These are phyloP conservation scores for Enteromius viviparus DNA, from an alignment of 2,797 vertebrate species.

Conservation along the genomic window DNA sequence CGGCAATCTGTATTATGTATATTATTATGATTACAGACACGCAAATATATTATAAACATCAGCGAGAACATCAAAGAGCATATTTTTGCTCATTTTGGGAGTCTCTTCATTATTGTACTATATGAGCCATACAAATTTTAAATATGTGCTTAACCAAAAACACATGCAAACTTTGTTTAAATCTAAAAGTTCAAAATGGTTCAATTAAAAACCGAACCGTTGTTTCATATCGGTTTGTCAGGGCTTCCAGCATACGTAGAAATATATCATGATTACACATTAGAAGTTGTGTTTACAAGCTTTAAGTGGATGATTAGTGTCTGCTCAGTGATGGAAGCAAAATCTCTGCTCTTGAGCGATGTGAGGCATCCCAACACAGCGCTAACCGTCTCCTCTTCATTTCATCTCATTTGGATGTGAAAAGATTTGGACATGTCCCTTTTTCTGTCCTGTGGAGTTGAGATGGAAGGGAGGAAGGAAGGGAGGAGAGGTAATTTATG, in stretches of 20 bases:
- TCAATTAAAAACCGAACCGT: not conserved
- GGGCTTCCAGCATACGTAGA: not conserved
- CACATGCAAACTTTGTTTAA: not conserved
- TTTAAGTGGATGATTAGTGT: conserved; percentile 13
- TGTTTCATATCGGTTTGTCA: conserved; percentile 1
- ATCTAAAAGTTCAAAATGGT: not conserved
- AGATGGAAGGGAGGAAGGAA: not conserved
- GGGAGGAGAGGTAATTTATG: conserved; percentile 45
- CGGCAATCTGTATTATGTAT: too few relatives aligned
- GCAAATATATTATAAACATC: not conserved
- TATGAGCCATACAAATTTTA: not conserved
- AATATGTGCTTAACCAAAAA: not conserved
- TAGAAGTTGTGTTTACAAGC: conserved; percentile 7
- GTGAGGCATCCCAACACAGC: conserved; percentile 36
- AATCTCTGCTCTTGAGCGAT: conserved; percentile 17
- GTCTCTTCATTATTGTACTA: not conserved
- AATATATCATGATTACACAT: not conserved
- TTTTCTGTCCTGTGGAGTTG: conserved; percentile 23
- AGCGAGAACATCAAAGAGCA: not conserved
- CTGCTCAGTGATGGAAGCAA: conserved; percentile 10
- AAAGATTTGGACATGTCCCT: conserved; percentile 43
- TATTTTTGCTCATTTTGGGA: not conserved
- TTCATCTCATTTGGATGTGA: conserved; percentile 49
- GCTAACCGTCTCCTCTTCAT: conserved; percentile 53
- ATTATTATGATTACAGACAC: too few relatives aligned